Evolutionary conservation across 1,140 invertebrate genomes (phyloP), one percentile per base, ranked within the genome.

Genomic region (Bombus pascuorum): DNA sequence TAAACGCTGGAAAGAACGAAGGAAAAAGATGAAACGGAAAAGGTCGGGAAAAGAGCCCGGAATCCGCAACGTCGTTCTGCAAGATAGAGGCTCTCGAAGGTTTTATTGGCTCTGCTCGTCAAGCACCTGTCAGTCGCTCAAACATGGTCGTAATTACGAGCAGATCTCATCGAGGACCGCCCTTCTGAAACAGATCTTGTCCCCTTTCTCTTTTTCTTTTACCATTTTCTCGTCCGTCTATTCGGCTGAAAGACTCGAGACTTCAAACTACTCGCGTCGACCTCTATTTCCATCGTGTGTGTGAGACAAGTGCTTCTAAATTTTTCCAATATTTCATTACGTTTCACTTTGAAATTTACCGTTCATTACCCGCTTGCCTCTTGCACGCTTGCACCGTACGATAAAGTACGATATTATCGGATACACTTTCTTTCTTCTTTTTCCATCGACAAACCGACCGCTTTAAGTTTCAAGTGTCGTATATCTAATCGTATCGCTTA

Each of bases 61-160:
- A 66, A 81, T 18, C 70, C 83, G 53, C 57, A 74, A 47, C 44
- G 57, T 53, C 37, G 34, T 25, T 59, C 34, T 53, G 34, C 28
- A 32, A n/a, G 79, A 47, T 57, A 22, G 34, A 42, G n/a, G 47
- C 37, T 39, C 66, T 57, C 32, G 32, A 80, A 70, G 74, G 75
- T 87, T 87, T 87, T 87, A 90, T 89, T 82, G 88, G 73, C n/a
- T 74, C 65, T 78, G 65, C 73, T 73, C 73, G 73, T 87, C 77
- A 81, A 87, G 85, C 62, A 83, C 72, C 87, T 89, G 77, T 86
- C 87, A 89, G 65, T 70, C 84, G 81, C 79, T 81, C 85, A 78
- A 89, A 87, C 81, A 75, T 57, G 42, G 59, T 78, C 87, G 81
- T 90, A 90, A 90, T 90, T 89, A 80, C 88, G 80, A 83, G 76